A percentile compares a stretch with the other conserved stretches of the same genome.
These are phyloP conservation scores for Rhea americana DNA, from an alignment of 2,113 vertebrate genomes.

Conservation along the genomic window DNA sequence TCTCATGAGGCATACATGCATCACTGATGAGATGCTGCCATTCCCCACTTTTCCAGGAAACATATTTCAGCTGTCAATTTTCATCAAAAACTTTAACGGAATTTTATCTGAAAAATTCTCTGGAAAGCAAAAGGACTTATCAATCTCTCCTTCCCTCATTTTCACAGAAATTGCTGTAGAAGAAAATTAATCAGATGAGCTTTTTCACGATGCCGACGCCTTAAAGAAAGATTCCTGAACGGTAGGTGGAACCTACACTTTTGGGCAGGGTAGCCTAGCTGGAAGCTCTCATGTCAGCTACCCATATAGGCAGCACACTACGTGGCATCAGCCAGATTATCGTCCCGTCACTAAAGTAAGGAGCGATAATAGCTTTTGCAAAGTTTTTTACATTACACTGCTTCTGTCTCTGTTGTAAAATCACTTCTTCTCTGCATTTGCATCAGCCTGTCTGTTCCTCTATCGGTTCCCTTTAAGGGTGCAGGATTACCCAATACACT, in stretches of 20 bases:
- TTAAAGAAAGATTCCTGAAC: background rate
- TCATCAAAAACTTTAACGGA: background rate
- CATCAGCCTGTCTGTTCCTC: slow-evolving; percentile 1
- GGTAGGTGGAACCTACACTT: background rate
- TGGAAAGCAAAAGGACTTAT: background rate
- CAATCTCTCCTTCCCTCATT: background rate
- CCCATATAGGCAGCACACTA: background rate
- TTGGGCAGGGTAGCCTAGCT: background rate
- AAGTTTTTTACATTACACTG: background rate
- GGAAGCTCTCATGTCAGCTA: background rate
- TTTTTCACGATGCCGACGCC: background rate
- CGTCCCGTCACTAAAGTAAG: background rate
- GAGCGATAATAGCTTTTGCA: background rate
- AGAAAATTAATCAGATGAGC: background rate
- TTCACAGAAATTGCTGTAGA: background rate
- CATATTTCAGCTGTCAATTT: background rate
- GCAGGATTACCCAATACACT: background rate
- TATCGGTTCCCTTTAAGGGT: background rate
- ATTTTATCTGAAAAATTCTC: background rate
- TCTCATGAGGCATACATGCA: background rate
- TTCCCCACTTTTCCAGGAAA: background rate
- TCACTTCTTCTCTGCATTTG: background rate
- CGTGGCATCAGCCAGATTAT: background rate
- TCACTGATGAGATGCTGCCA: background rate
- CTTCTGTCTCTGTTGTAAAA: background rate